Conservation (phyloP, 2,113 vertebrate species). For the Peromyscus maniculatus region DNA sequence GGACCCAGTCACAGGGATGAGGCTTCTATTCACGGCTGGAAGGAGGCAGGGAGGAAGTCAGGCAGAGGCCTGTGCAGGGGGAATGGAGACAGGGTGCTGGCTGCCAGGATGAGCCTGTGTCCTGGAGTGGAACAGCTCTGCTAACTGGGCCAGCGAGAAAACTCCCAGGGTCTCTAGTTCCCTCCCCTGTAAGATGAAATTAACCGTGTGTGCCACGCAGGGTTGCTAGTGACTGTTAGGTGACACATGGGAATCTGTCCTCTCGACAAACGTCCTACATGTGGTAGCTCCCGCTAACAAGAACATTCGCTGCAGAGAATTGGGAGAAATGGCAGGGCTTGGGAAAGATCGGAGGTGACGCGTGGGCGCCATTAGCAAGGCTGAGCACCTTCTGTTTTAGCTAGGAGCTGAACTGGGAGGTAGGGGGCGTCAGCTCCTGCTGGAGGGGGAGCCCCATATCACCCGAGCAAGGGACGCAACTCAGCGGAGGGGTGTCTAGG, state of each 20-base stretch:
- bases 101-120: accelerated
- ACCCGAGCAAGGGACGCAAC: not conserved
- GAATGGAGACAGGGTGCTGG: not conserved
- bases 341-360: not conserved
- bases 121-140: not conserved
- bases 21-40: not conserved
- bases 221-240: not conserved
- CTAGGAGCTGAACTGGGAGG: not conserved
- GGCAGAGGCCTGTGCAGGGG: not conserved
- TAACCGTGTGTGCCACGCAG: not conserved
- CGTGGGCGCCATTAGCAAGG: not conserved
- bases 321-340: not conserved
- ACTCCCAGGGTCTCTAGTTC: not conserved
- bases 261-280: not conserved
- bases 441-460: not conserved
- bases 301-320: not conserved
- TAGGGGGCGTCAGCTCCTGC: not conserved
- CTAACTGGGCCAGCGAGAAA: not conserved
- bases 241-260: not conserved
- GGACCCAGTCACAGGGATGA: not conserved
- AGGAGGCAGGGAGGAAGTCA: not conserved
- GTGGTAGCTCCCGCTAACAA: not conserved
- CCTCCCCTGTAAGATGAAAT: not conserved
- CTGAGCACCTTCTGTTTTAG: not conserved
- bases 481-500: not conserved